These are phyloP conservation scores for Poecilia picta DNA, from an alignment of 2,797 vertebrate species.

Conservation along the genomic window DNA sequence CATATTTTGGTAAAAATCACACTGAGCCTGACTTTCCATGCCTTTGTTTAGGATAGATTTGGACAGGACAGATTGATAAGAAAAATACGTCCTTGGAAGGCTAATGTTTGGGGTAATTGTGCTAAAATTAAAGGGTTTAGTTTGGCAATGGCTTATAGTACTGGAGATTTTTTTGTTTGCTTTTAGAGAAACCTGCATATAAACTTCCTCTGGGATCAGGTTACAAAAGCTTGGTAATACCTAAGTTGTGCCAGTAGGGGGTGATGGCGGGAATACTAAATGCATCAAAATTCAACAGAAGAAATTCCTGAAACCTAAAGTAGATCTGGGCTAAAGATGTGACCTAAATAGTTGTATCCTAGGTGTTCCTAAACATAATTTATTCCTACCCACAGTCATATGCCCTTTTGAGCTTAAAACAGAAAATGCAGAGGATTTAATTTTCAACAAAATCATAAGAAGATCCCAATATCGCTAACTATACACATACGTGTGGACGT, in stretches of 20 bases:
- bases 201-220: not conserved
- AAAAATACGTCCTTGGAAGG: not conserved
- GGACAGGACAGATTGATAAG: not conserved
- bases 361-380: not conserved
- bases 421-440: not conserved
- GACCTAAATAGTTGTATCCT: not conserved
- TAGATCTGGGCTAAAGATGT: not conserved
- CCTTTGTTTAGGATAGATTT: conserved; percentile 15
- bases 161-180: not conserved
- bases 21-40: conserved; percentile 48
- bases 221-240: not conserved
- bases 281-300: not conserved
- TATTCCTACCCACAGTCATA: not conserved
- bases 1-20: conserved; percentile 70
- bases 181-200: not conserved
- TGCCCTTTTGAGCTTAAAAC: not conserved
- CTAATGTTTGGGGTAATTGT: not conserved
- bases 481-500: not conserved
- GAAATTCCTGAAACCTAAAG: not conserved
- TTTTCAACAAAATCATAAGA: not conserved
- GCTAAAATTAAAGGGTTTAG: not conserved
- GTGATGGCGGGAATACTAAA: not conserved
- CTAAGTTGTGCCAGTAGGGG: not conserved
- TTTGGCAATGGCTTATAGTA: not conserved
- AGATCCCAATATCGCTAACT: not conserved